A percentile compares a stretch with the other conserved stretches of the same genome.
Evolutionary conservation across 1,140 invertebrate species (phyloP).

Genomic region (Lineus longissimus): DNA sequence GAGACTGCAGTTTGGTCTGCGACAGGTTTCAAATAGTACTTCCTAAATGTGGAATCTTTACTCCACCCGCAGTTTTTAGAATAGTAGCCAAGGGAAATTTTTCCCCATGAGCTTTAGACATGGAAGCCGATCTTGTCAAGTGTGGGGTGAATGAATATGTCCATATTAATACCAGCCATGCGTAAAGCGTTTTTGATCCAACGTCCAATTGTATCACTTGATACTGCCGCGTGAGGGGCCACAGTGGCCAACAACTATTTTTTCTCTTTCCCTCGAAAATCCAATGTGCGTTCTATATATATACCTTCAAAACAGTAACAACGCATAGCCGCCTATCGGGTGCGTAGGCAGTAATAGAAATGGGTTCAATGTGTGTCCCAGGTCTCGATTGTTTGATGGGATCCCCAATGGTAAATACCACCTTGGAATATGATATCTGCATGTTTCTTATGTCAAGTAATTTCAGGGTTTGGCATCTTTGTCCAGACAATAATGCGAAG

Average conservation of each 20-base stretch:
- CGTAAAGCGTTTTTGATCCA: constrained; percentile 11
- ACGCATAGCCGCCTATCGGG: no score
- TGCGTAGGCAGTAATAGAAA: no score
- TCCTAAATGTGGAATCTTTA: constrained; percentile 8
- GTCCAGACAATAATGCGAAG: constrained; percentile 6
- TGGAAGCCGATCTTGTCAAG: constrained; percentile 14
- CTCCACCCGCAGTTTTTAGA: constrained; percentile 12
- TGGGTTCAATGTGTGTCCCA: no score
- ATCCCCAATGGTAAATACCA: no score
- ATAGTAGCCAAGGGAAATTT: constrained; percentile 9
- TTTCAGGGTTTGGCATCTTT: constrained; percentile 16
- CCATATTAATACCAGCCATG: constrained; percentile 13
- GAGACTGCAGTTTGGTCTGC: no score
- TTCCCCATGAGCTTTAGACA: constrained; percentile 2
- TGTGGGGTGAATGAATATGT: constrained; percentile 15
- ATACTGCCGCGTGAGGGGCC: constrained; percentile 9
- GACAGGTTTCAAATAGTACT: constrained; percentile 11
- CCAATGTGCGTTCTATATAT: constrained; percentile 6
- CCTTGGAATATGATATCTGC: no score
- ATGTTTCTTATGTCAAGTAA: constrained; percentile 6
- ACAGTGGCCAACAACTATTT: constrained; percentile 8
- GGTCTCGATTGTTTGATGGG: no score
- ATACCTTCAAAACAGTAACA: neutral
- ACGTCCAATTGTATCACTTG: constrained; percentile 9
- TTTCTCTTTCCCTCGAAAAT: neutral